phyloP scores from a whole-genome alignment of 2,797 vertebrate species.

The Bovichtus diacanthus region DNA sequence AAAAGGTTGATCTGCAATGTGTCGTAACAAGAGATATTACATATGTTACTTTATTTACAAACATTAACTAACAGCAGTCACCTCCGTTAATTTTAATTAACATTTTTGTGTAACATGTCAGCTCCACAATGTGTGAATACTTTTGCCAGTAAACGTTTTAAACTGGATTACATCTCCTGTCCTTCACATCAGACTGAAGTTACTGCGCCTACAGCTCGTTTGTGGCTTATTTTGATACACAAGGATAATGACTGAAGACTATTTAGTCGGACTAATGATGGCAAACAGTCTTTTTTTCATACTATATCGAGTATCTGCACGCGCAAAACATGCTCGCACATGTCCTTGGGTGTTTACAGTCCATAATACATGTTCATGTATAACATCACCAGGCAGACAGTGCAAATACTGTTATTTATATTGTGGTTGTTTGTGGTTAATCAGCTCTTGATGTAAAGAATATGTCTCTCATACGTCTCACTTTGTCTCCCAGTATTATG shows the following conservation, averaged over 20 bases:
- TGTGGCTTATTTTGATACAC: too few relatives aligned
- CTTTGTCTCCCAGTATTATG: constrained; percentile 94
- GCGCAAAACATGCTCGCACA: not conserved
- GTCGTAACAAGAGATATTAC: not conserved
- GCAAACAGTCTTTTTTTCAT: not conserved
- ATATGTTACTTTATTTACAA: not conserved
- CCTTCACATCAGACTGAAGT: too few relatives aligned
- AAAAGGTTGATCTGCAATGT: too few relatives aligned
- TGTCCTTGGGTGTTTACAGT: not conserved
- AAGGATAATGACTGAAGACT: too few relatives aligned
- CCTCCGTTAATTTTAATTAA: not conserved
- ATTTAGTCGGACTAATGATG: not conserved
- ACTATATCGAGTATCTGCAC: not conserved
- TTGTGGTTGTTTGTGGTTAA: not conserved
- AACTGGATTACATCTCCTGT: too few relatives aligned
- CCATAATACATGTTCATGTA: not conserved
- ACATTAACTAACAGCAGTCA: not conserved
- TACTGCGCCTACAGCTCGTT: too few relatives aligned
- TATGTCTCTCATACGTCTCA: not conserved
- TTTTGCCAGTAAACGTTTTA: too few relatives aligned
- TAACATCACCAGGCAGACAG: not conserved
- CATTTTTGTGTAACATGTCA: not conserved
- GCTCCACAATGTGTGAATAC: too few relatives aligned
- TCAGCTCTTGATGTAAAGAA: not conserved
- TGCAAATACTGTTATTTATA: not conserved